Evolutionary conservation across 2,888 invertebrate genomes (phyloP).

Genomic region (Drosophila fulvimacula): DNA sequence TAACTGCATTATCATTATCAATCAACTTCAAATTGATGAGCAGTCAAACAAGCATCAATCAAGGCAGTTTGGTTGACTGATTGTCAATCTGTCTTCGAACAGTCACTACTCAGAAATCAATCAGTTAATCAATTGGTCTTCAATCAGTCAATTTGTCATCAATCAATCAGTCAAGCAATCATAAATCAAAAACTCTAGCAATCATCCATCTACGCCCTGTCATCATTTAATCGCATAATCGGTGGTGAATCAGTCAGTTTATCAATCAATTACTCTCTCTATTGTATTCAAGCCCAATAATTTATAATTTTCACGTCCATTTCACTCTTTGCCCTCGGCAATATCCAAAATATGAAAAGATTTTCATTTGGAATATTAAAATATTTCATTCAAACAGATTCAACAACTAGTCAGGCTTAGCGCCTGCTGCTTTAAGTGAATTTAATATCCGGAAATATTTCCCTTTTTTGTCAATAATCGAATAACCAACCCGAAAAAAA

Average conservation of each 20-base stretch:
- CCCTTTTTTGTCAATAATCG: neutral
- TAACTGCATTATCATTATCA: too few species aligned
- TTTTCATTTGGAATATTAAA: neutral
- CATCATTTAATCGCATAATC: too few species aligned
- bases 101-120: neutral
- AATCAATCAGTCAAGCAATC: neutral
- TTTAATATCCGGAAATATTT: neutral
- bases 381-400: neutral
- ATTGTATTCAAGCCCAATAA: too few species aligned
- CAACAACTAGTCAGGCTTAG: neutral
- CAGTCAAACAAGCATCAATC: too few species aligned
- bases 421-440: conserved; percentile 1
- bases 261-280: too few species aligned
- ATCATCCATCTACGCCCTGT: neutral
- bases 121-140: neutral
- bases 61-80: too few species aligned
- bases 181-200: neutral
- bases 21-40: too few species aligned
- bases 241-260: too few species aligned
- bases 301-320: too few species aligned
- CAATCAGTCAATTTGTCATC: neutral
- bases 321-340: too few species aligned
- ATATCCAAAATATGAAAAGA: neutral
- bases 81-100: too few species aligned
- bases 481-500: neutral